Evolutionary conservation across 1,140 invertebrate species (phyloP).

Genomic region (Bombus breviceps): DNA sequence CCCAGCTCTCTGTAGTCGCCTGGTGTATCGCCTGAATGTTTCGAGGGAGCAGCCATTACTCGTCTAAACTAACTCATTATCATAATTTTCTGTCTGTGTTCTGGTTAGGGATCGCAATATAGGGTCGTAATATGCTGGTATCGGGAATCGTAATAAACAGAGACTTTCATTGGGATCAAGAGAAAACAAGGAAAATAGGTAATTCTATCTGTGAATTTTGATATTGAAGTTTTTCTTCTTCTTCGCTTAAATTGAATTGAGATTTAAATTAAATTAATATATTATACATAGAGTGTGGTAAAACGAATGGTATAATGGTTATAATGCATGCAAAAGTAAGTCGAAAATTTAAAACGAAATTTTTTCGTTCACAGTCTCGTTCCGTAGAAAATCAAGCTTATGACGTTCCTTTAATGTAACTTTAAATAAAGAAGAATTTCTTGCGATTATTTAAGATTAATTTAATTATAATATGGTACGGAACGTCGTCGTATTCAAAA

Average conservation of each 20-base stretch:
- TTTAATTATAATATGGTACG: too few species aligned
- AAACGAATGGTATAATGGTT: too few species aligned
- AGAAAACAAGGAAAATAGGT: too few species aligned
- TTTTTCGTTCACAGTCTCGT: too few species aligned
- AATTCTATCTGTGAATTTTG: too few species aligned
- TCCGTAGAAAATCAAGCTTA: too few species aligned
- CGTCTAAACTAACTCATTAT: constrained; percentile 1
- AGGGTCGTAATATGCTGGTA: not conserved
- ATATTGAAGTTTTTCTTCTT: not conserved
- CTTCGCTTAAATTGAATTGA: not conserved
- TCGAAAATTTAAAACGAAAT: too few species aligned
- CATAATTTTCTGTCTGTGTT: constrained; percentile 2
- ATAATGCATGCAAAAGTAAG: too few species aligned
- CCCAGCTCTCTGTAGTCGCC: constrained; percentile 79
- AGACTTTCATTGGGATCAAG: not conserved
- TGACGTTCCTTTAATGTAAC: too few species aligned
- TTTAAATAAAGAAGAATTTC: too few species aligned
- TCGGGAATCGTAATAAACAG: not conserved
- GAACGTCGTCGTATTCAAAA: not conserved
- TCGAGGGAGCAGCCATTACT: constrained; percentile 43
- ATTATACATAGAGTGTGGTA: too few species aligned
- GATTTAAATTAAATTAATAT: not conserved
- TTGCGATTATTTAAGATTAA: too few species aligned
- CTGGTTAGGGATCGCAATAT: not conserved
- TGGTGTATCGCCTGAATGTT: constrained; percentile 74